A percentile compares a stretch with the other conserved stretches of the same genome.
phyloP scores from a whole-genome alignment of 2,797 vertebrate species.

The Potorous gilbertii region DNA sequence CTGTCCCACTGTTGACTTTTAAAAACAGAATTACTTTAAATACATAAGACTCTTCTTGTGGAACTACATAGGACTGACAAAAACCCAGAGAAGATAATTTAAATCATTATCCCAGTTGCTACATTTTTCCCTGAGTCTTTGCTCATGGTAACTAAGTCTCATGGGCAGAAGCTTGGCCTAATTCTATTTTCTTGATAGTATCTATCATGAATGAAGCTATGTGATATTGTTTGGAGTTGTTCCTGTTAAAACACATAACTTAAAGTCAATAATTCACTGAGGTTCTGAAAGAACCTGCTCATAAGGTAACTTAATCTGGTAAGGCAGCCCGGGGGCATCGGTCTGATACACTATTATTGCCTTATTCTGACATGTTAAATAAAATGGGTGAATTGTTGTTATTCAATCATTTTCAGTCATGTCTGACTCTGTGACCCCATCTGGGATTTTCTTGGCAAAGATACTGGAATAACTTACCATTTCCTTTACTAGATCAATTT shows the following conservation, averaged over 20 bases:
- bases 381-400: not conserved
- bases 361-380: not conserved
- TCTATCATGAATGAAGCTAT: not conserved
- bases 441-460: not conserved
- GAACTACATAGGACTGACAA: not conserved
- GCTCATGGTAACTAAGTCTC: not conserved
- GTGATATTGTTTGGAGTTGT: not conserved
- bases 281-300: not conserved
- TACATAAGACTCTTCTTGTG: not conserved
- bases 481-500: not conserved
- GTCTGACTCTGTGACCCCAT: not conserved
- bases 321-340: not conserved
- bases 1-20: not conserved
- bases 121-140: slow-evolving; percentile 36
- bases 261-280: not conserved
- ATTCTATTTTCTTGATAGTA: slow-evolving; percentile 54
- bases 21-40: slow-evolving; percentile 5
- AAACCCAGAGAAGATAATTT: not conserved
- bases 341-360: not conserved
- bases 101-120: slow-evolving; percentile 25
- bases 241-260: not conserved
- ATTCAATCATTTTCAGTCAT: not conserved
- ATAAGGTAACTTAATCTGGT: not conserved
- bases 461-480: not conserved
- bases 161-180: not conserved